Evolutionary conservation across 2,888 invertebrate genomes (phyloP).

Genomic region (Nephrocerus scutellatus): DNA sequence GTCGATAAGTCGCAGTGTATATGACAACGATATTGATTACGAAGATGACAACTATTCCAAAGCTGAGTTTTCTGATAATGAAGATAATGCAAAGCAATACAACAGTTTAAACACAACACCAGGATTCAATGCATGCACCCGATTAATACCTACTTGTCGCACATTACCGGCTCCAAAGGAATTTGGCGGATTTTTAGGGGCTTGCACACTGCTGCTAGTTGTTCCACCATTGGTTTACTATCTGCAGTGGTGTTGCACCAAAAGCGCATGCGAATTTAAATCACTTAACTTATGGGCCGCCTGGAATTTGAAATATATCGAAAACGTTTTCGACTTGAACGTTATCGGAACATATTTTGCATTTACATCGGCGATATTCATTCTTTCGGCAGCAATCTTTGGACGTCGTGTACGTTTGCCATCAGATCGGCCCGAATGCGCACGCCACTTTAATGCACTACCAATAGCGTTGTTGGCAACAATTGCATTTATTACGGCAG

Average conservation of each 20-base stretch:
- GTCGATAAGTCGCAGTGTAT: slow-evolving; percentile 33
- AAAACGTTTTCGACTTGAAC: slow-evolving; percentile 31
- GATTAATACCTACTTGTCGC: slow-evolving; percentile 26
- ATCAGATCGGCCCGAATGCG: slow-evolving; percentile 20
- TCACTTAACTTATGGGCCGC: slow-evolving; percentile 24
- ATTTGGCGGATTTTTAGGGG: slow-evolving; percentile 39
- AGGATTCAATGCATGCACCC: slow-evolving; percentile 2
- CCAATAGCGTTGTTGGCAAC: slow-evolving; percentile 30
- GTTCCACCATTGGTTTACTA: slow-evolving; percentile 35
- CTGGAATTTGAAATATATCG: slow-evolving; percentile 28
- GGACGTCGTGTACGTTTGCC: slow-evolving; percentile 39
- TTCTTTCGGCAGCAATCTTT: slow-evolving; percentile 38
- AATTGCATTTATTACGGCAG: slow-evolving; percentile 25
- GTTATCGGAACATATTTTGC: slow-evolving; percentile 33
- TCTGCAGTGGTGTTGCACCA: slow-evolving; percentile 39
- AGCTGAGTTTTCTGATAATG: slow-evolving; percentile 35
- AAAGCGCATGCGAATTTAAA: slow-evolving; percentile 30
- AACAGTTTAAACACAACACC: slow-evolving; percentile 33
- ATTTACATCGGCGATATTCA: slow-evolving; percentile 34
- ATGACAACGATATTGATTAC: slow-evolving; percentile 37
- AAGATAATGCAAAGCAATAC: slow-evolving; percentile 25
- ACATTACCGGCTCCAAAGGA: slow-evolving; percentile 33
- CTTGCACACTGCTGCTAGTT: slow-evolving; percentile 29
- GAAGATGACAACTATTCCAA: slow-evolving; percentile 43
- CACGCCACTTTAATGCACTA: slow-evolving; percentile 41